Base-by-base conservation (phyloP, 2,797 vertebrate genomes). In the Notoglanidium macrostoma region DNA sequence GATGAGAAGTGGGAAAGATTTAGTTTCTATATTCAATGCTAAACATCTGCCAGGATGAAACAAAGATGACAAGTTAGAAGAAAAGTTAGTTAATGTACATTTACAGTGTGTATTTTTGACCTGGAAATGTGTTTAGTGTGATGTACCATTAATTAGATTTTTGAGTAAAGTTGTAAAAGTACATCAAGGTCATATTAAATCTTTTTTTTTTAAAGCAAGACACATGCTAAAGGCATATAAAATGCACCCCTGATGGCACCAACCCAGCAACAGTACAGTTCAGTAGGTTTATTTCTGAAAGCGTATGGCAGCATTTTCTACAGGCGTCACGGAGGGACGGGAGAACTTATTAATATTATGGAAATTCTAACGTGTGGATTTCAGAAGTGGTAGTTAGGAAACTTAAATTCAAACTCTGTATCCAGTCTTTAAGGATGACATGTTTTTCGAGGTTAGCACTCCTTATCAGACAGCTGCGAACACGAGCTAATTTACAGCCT, bases 401-500 rank as follows among this genome's bases (percentile, higher is more conserved):
- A 21, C 44, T 72, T 57, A 10, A n/a, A 21, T 72, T 40, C 26
- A 29, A 63, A 55, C 51, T 26, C 26, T n/a, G 63, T 67, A 19
- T 49, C 55, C 32, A 46, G 35, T 83, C 17, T 76, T 76, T 63
- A 5, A 54, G 78, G 23, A 2, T 46, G 70, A 65, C 15, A 73
- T 59, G 80, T 80, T 73, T 46, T 85, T n/a, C 40, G 32, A 70
- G 59, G 67, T 85, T 21, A 65, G 67, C 68, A 3, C 46, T 74
- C 44, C 35, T 81, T 80, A 72, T 35, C 74, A 57, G 46, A 78
- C 68, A 82, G 54, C 83, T 85, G 77, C 29, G 67, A 81, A 85
- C 77, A 23, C 1, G 9, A 70, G 78, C n/a, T 59, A 46, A 86
- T 86, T 86, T 76, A 40, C 59, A 74, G 67, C 17, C 86, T 87